Evolutionary conservation across 2,888 invertebrate species (phyloP).

Genomic region (Pilophorus perplexus): DNA sequence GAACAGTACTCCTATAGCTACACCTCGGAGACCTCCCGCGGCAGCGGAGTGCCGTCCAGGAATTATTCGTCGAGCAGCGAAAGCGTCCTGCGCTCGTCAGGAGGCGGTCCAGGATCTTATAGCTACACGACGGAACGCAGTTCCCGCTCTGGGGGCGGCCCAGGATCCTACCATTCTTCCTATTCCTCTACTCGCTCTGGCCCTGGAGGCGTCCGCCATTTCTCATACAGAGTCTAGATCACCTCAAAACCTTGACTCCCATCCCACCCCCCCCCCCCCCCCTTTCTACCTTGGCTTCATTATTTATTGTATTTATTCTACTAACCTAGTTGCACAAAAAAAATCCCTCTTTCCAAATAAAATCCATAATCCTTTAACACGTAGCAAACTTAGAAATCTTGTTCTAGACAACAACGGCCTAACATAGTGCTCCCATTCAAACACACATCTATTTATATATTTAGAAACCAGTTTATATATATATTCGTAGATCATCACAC

Average conservation of each 20-base stretch:
- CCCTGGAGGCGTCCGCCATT: conserved; percentile 82
- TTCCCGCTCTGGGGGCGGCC: conserved; percentile 60
- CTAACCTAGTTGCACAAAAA: not conserved
- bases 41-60: conserved; percentile 57
- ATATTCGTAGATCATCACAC: no score
- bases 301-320: conserved; percentile 12
- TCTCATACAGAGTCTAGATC: conserved; percentile 78
- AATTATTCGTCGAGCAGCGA: conserved; percentile 71
- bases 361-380: conserved; percentile 9
- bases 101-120: conserved; percentile 64
- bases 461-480: no score
- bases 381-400: not conserved
- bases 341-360: conserved; percentile 1
- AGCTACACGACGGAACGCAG: conserved; percentile 74
- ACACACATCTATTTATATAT: no score
- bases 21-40: conserved; percentile 55
- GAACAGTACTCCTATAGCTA: conserved; percentile 85
- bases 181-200: conserved; percentile 77
- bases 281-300: not conserved
- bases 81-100: conserved; percentile 63
- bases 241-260: not conserved
- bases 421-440: no score
- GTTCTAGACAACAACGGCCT: not conserved
- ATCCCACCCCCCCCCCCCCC: not conserved
- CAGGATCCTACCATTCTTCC: conserved; percentile 73